Evolutionary conservation across 2,888 invertebrate genomes (phyloP), one percentile per base, ranked within the genome.

Genomic region (Acrobasis suavella): DNA sequence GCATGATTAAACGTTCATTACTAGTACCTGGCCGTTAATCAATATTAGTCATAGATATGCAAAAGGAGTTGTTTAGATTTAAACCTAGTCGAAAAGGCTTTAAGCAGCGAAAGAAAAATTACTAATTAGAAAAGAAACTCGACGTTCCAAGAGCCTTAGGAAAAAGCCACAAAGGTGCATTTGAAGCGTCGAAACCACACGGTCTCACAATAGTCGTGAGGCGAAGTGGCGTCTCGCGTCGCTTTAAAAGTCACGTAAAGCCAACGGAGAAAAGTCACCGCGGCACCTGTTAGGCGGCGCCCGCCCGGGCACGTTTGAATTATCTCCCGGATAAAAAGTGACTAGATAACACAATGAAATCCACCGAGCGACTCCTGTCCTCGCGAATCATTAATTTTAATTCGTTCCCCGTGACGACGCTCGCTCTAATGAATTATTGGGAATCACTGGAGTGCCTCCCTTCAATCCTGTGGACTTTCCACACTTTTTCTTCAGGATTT

Each of bases 351-450:
- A 80, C 85, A 83, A 82, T 82, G 83, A 81, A 84, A 87, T 86
- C 81, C 82, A 82, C 75, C 81, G 78, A 77, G 80, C 85, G 82
- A 79, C 81, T 80, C 81, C 83, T 82, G 83, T 85, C 84, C 83
- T 87, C 83, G 82, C 89, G 87, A 88, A 89, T 91, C 92, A 92
- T 92, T 91, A 91, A 92, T 91, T 91, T 91, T 91, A 92, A 92
- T 92, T 92, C 90, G 87, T 83, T 82, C 83, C 86, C 86, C 86
- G 88, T 86, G 90, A 89, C 85, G 86, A 79, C 87, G 86, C 81
- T 79, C 78, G 83, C 86, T 85, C 81, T 92, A 91, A 92, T 92
- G 91, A 91, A 91, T 91, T 91, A 92, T 91, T 89, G 91, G 90
- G 87, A 88, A 91, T 90, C 87, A 88, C 82, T 80, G 80, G 81